Evolutionary conservation across 2,797 vertebrate species (phyloP).

Genomic region (Lemur catta): DNA sequence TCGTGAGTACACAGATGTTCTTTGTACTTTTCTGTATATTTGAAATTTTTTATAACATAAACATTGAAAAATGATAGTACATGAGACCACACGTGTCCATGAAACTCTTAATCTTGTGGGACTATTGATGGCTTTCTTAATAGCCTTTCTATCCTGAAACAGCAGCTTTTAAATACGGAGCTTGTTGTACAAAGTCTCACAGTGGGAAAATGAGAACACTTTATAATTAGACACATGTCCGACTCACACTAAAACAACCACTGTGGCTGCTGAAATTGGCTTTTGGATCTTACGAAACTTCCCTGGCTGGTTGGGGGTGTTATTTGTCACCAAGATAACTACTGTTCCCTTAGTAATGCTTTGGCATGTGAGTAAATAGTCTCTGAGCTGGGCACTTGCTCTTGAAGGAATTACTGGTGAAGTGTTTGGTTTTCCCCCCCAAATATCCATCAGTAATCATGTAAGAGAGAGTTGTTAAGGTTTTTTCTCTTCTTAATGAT

Average conservation of each 20-base stretch:
- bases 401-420: background rate
- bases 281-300: background rate
- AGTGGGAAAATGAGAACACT: background rate
- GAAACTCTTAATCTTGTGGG: constrained; percentile 33
- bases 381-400: background rate
- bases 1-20: background rate
- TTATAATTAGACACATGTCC: constrained; percentile 16
- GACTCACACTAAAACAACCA: background rate
- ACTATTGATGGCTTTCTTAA: constrained; percentile 26
- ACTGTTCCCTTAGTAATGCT: background rate
- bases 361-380: background rate
- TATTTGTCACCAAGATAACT: background rate
- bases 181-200: background rate
- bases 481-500: background rate
- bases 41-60: constrained; percentile 49
- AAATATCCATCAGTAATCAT: background rate
- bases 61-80: constrained; percentile 41
- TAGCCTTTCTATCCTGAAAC: background rate
- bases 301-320: background rate
- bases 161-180: constrained; percentile 32
- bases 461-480: background rate
- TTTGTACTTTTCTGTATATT: constrained; percentile 33
- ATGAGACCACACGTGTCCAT: background rate
- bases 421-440: background rate
- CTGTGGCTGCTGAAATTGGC: background rate